Evolutionary conservation across 1,140 invertebrate genomes (phyloP).

Genomic region (Sitobion miscanthi): DNA sequence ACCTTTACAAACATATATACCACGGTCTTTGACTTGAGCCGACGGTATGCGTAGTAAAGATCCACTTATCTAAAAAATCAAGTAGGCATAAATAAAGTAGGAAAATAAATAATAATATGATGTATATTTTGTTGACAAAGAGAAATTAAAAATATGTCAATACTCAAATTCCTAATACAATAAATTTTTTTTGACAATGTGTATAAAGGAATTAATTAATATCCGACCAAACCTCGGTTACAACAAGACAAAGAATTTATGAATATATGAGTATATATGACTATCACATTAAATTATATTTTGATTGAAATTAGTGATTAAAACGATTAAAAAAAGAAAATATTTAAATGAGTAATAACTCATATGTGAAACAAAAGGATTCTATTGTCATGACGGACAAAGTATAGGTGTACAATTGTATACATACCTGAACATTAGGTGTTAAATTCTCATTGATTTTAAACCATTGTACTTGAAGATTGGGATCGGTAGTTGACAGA

Average conservation of each 20-base stretch:
- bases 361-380: not conserved
- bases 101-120: not conserved
- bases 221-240: too few relatives aligned
- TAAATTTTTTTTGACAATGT: too few relatives aligned
- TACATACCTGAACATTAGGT: slow-evolving; percentile 67
- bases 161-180: not conserved
- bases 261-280: too few relatives aligned
- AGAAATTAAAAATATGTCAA: not conserved
- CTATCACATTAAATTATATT: too few relatives aligned
- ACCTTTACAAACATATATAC: slow-evolving; percentile 79
- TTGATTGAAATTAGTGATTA: too few relatives aligned
- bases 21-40: slow-evolving; percentile 76
- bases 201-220: too few relatives aligned
- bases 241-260: too few relatives aligned
- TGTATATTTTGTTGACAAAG: not conserved
- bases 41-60: slow-evolving; percentile 75
- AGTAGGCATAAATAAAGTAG: not conserved
- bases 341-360: not conserved
- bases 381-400: too few relatives aligned
- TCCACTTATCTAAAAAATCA: slow-evolving; percentile 66
- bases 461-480: slow-evolving; percentile 78
- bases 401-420: not conserved
- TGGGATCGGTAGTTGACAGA: slow-evolving; percentile 67
- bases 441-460: slow-evolving; percentile 74
- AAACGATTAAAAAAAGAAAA: too few relatives aligned